Evolutionary conservation across 2,113 vertebrate species (phyloP).

Genomic region (Paradoxurus hermaphroditus): DNA sequence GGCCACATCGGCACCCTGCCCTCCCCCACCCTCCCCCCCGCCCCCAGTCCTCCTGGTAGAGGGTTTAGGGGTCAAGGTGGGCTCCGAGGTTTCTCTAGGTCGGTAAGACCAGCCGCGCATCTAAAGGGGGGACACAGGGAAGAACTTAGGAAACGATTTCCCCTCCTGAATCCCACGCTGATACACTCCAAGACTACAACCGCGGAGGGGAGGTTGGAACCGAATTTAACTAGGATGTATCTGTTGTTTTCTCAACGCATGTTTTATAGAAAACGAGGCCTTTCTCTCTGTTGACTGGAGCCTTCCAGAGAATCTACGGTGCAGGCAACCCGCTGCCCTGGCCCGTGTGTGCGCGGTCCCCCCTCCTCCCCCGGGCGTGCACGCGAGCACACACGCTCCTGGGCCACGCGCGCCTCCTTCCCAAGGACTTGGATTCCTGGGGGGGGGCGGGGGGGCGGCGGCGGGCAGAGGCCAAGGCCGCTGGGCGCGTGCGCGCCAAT

Average conservation of each 20-base stretch:
- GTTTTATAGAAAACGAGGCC: not conserved
- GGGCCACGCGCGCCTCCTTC: not conserved
- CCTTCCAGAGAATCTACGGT: not conserved
- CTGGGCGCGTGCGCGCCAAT: not conserved
- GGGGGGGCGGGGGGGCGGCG: no score
- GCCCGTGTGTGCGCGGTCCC: not conserved
- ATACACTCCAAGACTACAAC: not conserved
- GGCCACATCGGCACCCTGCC: not conserved
- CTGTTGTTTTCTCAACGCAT: not conserved
- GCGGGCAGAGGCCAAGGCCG: not conserved
- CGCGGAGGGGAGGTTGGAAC: not conserved
- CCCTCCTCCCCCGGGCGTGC: no score
- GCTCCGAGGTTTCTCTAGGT: not conserved
- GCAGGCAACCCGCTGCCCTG: not conserved
- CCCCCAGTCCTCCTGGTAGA: not conserved
- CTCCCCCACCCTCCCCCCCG: no score
- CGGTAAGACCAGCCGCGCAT: not conserved
- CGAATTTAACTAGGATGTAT: not conserved
- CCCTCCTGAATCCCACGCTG: not conserved
- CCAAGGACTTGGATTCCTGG: not conserved
- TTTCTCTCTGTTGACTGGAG: not conserved
- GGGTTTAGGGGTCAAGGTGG: not conserved
- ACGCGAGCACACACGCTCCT: not conserved
- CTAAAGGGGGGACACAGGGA: not conserved
- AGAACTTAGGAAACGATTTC: not conserved